Conservation (phyloP, 2,113 vertebrate species). For the Calypte anna region DNA sequence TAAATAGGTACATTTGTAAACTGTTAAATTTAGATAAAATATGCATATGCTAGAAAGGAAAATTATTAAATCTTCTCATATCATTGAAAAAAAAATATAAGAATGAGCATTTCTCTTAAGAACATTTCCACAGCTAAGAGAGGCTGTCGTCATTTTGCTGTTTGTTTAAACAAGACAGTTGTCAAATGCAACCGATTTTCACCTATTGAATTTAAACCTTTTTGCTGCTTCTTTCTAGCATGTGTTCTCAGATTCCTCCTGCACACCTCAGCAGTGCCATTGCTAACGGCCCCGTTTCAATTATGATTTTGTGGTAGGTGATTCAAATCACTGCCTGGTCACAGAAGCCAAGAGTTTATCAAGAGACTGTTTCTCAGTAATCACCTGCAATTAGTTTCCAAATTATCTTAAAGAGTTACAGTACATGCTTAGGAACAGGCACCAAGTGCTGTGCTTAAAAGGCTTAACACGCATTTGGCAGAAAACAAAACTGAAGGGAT, state of each 20-base stretch:
- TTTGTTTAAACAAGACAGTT: not conserved
- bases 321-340: not conserved
- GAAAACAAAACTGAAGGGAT: not conserved
- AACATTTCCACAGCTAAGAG: not conserved
- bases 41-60: not conserved
- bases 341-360: not conserved
- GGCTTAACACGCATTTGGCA: not conserved
- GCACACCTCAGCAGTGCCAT: not conserved
- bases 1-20: not conserved
- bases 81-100: not conserved
- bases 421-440: not conserved
- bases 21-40: not conserved
- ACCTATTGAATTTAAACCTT: not conserved
- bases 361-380: not conserved
- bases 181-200: not conserved
- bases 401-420: not conserved
- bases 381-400: not conserved
- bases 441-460: rapidly evolving
- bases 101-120: not conserved
- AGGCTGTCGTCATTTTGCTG: not conserved
- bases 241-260: not conserved
- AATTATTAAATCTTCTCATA: not conserved
- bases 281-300: not conserved
- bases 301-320: not conserved
- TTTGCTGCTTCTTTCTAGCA: not conserved